Conservation (phyloP, 2,797 vertebrate genomes). For the Chelidonichthys spinosus region DNA sequence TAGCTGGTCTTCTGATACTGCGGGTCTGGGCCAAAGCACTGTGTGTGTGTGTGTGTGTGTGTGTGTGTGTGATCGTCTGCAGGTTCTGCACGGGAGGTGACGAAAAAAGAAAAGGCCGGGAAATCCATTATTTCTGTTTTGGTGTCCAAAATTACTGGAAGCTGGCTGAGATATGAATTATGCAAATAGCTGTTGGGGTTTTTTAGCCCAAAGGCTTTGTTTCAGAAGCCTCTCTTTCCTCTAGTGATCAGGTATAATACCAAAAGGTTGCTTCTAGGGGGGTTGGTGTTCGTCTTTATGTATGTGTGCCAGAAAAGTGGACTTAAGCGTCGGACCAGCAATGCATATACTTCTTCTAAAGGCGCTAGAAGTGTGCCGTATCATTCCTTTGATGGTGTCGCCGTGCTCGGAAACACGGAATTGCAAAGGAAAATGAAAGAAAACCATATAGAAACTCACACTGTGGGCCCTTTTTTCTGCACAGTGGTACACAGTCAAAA, state of each 20-base stretch:
- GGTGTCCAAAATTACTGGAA: conserved; percentile 64
- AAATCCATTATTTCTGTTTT: conserved; percentile 78
- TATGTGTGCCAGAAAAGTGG: conserved; percentile 11
- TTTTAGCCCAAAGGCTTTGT: conserved; percentile 52
- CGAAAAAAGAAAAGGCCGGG: conserved; percentile 48
- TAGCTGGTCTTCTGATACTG: conserved; percentile 63
- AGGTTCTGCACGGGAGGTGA: conserved; percentile 60
- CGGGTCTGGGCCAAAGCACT: conserved; percentile 53
- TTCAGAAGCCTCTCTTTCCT: conserved; percentile 42
- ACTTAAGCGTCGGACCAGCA: not conserved
- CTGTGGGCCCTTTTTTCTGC: conserved; percentile 22
- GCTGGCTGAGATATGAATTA: conserved; percentile 69
- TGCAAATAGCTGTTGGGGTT: conserved; percentile 69
- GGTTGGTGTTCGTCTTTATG: conserved; percentile 15
- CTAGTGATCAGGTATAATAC: conserved; percentile 53
- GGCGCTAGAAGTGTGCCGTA: not conserved
- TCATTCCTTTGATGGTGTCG: conserved; percentile 26
- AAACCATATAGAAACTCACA: conserved; percentile 29
- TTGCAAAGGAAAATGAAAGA: conserved; percentile 3
- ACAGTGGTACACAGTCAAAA: conserved; percentile 42
- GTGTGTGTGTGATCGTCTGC: conserved; percentile 42
- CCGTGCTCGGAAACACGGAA: not conserved
- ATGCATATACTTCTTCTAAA: conserved; percentile 23
- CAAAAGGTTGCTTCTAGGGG: conserved; percentile 20
- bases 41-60: conserved; percentile 27